These are phyloP conservation scores for Procavia capensis DNA, from an alignment of 2,113 vertebrate species.

Conservation along the genomic window DNA sequence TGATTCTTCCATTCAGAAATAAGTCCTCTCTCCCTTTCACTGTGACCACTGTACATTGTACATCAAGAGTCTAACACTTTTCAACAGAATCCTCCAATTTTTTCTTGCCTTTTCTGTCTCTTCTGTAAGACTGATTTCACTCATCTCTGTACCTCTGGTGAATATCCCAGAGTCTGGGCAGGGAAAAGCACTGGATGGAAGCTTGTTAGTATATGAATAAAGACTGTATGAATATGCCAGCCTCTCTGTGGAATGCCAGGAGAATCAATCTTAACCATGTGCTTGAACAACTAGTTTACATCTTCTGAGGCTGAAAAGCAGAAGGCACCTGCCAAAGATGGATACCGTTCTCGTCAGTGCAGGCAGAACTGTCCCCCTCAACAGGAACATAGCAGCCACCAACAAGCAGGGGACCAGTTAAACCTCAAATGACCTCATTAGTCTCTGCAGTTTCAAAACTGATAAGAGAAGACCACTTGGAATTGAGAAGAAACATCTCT, in stretches of 20 bases:
- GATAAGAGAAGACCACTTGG: neutral
- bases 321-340: neutral
- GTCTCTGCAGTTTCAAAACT: neutral
- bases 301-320: neutral
- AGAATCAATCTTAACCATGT: neutral
- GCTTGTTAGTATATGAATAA: neutral
- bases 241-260: neutral
- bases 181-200: neutral
- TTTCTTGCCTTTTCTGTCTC: neutral
- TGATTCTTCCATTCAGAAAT: neutral
- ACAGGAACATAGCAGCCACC: neutral
- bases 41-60: too few relatives aligned
- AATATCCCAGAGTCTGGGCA: neutral
- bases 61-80: neutral
- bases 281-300: neutral
- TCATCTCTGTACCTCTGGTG: neutral
- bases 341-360: neutral
- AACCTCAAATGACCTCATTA: neutral
- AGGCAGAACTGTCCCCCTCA: neutral
- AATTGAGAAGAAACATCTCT: neutral
- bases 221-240: neutral
- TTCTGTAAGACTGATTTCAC: neutral
- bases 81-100: neutral
- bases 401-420: neutral
- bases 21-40: neutral